Evolutionary conservation across 2,797 vertebrate genomes (phyloP).

Genomic region (Sebastes jordani): DNA sequence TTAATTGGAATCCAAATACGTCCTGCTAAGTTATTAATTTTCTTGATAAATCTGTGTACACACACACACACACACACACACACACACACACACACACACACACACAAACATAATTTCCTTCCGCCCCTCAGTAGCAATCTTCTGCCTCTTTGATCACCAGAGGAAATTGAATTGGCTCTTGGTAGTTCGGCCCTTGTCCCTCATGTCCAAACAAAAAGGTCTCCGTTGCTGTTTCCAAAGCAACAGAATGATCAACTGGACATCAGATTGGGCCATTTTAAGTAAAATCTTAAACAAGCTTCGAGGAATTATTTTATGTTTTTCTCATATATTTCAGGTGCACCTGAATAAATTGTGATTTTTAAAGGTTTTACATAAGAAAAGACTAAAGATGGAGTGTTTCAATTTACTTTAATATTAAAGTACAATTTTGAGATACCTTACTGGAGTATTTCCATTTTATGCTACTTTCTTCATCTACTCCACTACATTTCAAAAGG

Average conservation of each 20-base stretch:
- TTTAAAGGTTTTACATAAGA: neutral
- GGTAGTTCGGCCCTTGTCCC: conserved; percentile 15
- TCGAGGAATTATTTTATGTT: neutral
- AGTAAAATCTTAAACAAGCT: neutral
- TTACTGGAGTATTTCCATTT: neutral
- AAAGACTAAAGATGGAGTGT: neutral
- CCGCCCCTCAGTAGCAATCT: conserved; percentile 24
- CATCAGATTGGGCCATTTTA: neutral
- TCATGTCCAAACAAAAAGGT: conserved; percentile 14
- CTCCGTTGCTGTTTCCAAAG: conserved; percentile 21
- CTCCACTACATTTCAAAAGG: neutral
- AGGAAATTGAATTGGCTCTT: conserved; percentile 57
- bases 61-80: neutral
- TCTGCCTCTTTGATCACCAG: conserved; percentile 37
- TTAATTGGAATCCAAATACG: conserved; percentile 46
- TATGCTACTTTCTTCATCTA: neutral
- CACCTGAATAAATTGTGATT: neutral
- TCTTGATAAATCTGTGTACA: neutral
- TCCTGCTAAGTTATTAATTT: conserved; percentile 25
- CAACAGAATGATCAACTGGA: conserved; percentile 6
- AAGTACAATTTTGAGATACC: neutral
- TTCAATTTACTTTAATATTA: neutral
- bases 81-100: neutral
- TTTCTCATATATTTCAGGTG: neutral
- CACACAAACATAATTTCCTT: conserved; percentile 39